Conservation (phyloP, 2,797 vertebrate species). For the Brachyrhaphis roseni region DNA sequence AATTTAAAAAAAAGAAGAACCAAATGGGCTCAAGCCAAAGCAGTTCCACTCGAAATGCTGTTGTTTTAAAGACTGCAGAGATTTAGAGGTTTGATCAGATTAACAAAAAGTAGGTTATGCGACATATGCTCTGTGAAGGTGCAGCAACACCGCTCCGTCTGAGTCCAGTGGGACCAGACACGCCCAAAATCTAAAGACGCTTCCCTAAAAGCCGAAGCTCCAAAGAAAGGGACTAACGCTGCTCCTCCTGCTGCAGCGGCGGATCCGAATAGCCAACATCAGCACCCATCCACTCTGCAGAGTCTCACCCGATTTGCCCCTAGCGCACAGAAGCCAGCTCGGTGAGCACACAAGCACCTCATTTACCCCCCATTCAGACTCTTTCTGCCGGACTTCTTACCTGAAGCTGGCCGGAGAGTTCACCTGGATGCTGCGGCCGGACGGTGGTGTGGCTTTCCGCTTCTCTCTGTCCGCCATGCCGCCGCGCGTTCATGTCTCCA, state of each 20-base stretch:
- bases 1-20: neutral
- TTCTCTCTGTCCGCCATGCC: conserved; percentile 90
- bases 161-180: conserved; percentile 51
- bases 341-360: neutral
- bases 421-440: conserved; percentile 57
- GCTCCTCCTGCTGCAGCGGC: conserved; percentile 4
- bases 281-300: conserved; percentile 20
- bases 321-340: conserved; percentile 2
- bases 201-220: conserved; percentile 16
- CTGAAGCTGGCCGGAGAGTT: conserved; percentile 66
- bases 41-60: neutral
- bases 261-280: conserved; percentile 17
- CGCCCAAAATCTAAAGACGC: conserved; percentile 60
- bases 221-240: neutral
- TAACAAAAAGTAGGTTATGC: conserved; percentile 12
- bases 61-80: neutral
- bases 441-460: conserved; percentile 77
- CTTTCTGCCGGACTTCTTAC: conserved; percentile 43
- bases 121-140: conserved; percentile 10
- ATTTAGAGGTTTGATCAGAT: conserved; percentile 4
- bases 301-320: neutral
- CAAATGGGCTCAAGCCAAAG: neutral
- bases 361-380: neutral
- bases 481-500: conserved; percentile 60
- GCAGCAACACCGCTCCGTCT: neutral